These are phyloP conservation scores for Aspidoscelis tigris DNA, from an alignment of 2,113 vertebrate genomes.

Conservation along the genomic window DNA sequence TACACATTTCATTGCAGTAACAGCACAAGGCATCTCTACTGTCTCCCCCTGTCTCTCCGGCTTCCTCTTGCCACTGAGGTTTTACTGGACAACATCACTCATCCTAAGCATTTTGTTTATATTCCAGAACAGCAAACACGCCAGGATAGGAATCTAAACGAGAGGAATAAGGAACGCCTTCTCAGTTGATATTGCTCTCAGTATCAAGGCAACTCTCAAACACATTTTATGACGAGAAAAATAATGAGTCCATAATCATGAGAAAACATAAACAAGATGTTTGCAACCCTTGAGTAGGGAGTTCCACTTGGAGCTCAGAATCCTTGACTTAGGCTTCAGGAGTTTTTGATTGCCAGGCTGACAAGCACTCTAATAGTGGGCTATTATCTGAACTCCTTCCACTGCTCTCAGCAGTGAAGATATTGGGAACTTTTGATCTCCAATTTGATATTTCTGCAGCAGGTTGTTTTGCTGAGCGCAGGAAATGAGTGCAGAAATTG, in stretches of 20 bases:
- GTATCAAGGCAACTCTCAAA: constrained; percentile 30
- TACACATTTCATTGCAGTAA: constrained; percentile 18
- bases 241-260: not conserved
- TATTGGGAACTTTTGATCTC: too few species aligned
- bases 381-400: too few species aligned
- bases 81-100: constrained; percentile 23
- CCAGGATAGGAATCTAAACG: constrained; percentile 53
- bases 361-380: too few species aligned
- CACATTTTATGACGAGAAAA: constrained; percentile 49
- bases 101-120: constrained; percentile 40
- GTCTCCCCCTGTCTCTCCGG: constrained; percentile 15
- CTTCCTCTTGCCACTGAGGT: constrained; percentile 3
- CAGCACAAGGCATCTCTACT: constrained; percentile 10
- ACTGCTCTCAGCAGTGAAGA: too few species aligned
- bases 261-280: constrained; percentile 24
- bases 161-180: not conserved
- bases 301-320: not conserved
- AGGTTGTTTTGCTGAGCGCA: too few species aligned
- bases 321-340: not conserved
- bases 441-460: too few species aligned
- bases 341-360: too few species aligned
- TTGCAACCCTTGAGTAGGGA: not conserved
- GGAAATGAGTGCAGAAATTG: too few species aligned
- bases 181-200: constrained; percentile 39
- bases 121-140: constrained; percentile 25